Evolutionary conservation across 2,113 vertebrate species (phyloP).

Genomic region (Spheniscus mendiculus): DNA sequence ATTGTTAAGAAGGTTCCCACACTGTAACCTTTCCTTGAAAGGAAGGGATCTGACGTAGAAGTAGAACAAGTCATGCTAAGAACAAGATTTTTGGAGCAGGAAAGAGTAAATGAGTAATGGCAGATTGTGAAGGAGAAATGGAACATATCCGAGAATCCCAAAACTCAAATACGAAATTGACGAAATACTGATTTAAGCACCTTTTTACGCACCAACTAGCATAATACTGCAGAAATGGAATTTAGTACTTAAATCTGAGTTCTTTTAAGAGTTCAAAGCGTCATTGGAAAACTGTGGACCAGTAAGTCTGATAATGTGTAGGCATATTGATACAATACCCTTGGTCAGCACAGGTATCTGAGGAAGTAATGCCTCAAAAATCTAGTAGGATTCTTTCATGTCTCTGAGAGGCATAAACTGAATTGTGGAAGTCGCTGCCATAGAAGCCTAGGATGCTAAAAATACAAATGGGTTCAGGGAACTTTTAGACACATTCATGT

Average conservation of each 20-base stretch:
- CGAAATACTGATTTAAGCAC: background rate
- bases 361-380: background rate
- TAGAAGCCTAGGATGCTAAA: background rate
- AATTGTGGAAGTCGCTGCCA: background rate
- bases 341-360: background rate
- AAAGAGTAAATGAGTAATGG: background rate
- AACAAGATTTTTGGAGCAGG: background rate
- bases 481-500: background rate
- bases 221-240: background rate
- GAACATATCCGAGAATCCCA: background rate
- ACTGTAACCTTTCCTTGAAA: background rate
- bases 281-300: background rate
- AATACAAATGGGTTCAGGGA: background rate
- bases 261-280: background rate
- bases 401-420: background rate
- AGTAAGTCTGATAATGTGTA: background rate
- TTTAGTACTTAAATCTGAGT: background rate
- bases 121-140: background rate
- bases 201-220: background rate
- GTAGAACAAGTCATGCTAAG: background rate
- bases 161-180: background rate
- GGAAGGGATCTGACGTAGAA: background rate
- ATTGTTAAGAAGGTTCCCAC: background rate
- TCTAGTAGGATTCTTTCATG: background rate
- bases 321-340: background rate